phyloP scores from a whole-genome alignment of 2,113 vertebrate genomes.

The Nematolebias whitei region DNA sequence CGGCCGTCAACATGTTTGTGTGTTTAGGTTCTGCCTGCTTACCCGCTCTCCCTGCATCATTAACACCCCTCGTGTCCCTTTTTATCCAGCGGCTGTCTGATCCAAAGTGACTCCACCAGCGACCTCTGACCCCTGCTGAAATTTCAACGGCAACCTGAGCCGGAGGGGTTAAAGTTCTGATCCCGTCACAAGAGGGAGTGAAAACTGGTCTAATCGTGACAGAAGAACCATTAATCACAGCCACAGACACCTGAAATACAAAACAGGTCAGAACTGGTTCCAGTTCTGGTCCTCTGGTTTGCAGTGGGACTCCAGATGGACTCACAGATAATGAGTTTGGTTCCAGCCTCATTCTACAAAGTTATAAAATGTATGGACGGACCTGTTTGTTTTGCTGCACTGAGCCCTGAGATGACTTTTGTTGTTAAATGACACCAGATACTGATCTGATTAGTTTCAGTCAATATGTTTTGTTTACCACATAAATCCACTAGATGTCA shows the following conservation, averaged over 20 bases:
- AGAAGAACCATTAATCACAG: constrained; percentile 70
- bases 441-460: not conserved
- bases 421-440: no score
- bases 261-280: constrained; percentile 42
- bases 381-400: no score
- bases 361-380: no score
- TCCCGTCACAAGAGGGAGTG: constrained; percentile 39
- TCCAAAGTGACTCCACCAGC: constrained; percentile 16
- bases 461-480: constrained; percentile 24
- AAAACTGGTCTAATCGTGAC: constrained; percentile 44
- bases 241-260: constrained; percentile 26
- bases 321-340: no score
- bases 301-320: constrained; percentile 66
- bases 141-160: constrained; percentile 53
- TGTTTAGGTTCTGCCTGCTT: constrained; percentile 13
- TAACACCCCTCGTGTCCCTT: constrained; percentile 21
- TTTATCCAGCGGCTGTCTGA: constrained; percentile 53
- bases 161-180: constrained; percentile 35
- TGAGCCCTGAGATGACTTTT: no score
- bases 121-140: constrained; percentile 61
- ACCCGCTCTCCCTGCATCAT: not conserved
- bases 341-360: no score
- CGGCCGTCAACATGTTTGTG: constrained; percentile 4
- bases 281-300: constrained; percentile 36
- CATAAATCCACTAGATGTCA: constrained; percentile 60